Conservation (phyloP, 2,888 invertebrate genomes). For the Caenorhabditis sp. region DNA sequence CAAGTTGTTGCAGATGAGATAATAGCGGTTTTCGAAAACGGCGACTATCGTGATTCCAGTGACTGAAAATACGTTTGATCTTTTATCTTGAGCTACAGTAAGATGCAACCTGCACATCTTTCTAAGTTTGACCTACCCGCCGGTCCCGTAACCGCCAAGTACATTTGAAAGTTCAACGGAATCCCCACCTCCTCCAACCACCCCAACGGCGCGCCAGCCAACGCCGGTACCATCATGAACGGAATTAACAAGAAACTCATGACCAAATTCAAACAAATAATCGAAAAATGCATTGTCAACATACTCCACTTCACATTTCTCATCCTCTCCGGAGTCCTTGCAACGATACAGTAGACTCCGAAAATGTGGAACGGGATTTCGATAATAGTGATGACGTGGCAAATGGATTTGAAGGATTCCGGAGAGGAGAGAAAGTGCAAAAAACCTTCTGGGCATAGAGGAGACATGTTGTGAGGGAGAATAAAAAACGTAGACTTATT, state of each 20-base stretch:
- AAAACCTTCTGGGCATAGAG: neutral
- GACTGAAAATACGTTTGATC: conserved; percentile 16
- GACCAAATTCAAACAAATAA: conserved; percentile 4
- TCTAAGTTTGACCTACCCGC: conserved; percentile 1
- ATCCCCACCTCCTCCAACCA: conserved; percentile 2
- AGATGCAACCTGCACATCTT: too few relatives aligned
- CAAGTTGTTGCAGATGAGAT: neutral
- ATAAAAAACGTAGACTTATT: neutral
- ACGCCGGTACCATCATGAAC: conserved; percentile 4
- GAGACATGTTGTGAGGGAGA: neutral
- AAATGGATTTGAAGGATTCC: conserved; percentile 2
- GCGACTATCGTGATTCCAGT: conserved; percentile 15
- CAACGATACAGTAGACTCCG: conserved; percentile 6
- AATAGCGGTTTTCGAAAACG: conserved; percentile 28
- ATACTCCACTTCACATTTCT: conserved; percentile 23
- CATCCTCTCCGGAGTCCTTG: conserved; percentile 15
- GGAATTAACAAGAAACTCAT: conserved; percentile 22
- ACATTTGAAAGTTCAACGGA: conserved; percentile 1
- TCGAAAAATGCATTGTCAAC: conserved; percentile 19
- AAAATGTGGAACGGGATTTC: conserved; percentile 23
- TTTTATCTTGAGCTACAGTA: too few relatives aligned
- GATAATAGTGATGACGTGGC: conserved; percentile 21
- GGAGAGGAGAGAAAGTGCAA: conserved; percentile 12
- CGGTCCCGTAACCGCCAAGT: conserved; percentile 8
- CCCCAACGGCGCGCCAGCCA: conserved; percentile 10